Percentiles rank a stretch among this genome's conserved stretches.
These are phyloP conservation scores for Priocnemis perturbator DNA, from an alignment of 2,888 invertebrate genomes.

Conservation along the genomic window DNA sequence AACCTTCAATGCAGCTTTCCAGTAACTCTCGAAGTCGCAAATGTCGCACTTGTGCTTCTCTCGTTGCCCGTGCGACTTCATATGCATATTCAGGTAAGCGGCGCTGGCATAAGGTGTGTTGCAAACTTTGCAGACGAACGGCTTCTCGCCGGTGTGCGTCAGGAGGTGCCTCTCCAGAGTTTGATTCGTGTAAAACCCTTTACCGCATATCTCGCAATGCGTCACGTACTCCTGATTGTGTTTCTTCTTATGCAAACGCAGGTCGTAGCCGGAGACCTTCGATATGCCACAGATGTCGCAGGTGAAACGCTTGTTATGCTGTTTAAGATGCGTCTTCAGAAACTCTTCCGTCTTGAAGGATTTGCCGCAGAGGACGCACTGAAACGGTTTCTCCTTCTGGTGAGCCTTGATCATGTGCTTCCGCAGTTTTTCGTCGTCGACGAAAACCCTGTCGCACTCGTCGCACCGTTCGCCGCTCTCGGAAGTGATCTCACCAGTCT, in stretches of 20 bases:
- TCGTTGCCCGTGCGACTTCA: constrained; percentile 75
- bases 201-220: constrained; percentile 76
- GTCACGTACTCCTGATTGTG: constrained; percentile 78
- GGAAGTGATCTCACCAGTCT: neutral
- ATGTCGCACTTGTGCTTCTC: constrained; percentile 70
- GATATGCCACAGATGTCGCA: constrained; percentile 67
- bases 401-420: constrained; percentile 77
- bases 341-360: constrained; percentile 78
- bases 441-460: constrained; percentile 76
- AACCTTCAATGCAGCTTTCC: constrained; percentile 75
- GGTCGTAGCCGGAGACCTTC: constrained; percentile 65
- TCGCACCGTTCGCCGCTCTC: constrained; percentile 63
- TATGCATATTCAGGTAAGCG: constrained; percentile 77
- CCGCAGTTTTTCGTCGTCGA: constrained; percentile 76
- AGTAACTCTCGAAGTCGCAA: constrained; percentile 75
- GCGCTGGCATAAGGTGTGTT: constrained; percentile 77
- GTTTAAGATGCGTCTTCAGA: constrained; percentile 76
- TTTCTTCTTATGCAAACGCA: constrained; percentile 76
- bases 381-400: constrained; percentile 77
- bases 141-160: constrained; percentile 74
- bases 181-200: constrained; percentile 77
- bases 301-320: constrained; percentile 74
- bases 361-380: constrained; percentile 77
- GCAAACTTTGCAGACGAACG: constrained; percentile 76
- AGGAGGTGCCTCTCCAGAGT: constrained; percentile 75